Conservation (phyloP, 2,888 invertebrate genomes). For the Xylota sylvarum region DNA sequence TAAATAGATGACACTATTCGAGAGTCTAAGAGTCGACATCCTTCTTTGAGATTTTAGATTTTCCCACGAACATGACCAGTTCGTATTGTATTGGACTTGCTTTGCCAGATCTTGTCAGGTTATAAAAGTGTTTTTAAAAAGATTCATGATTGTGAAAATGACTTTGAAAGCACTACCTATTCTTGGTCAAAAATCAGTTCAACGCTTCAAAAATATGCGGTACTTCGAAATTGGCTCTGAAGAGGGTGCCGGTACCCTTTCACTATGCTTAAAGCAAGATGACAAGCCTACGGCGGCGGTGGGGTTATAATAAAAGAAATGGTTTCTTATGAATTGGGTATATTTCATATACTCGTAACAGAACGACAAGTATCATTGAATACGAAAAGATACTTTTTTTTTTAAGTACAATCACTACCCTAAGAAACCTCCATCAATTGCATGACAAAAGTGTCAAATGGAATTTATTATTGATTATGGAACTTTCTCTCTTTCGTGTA, state of each 20-base stretch:
- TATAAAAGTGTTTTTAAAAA: no score
- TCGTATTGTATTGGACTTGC: no score
- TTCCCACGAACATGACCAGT: no score
- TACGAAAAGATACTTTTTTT: neutral
- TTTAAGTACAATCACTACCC: neutral
- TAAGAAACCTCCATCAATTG: slow-evolving; percentile 15
- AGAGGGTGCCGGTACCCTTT: neutral
- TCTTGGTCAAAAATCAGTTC: no score
- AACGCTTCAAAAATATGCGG: neutral
- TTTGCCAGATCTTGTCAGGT: no score
- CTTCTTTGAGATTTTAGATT: no score
- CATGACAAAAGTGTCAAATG: slow-evolving; percentile 43
- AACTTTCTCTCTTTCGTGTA: slow-evolving; percentile 48
- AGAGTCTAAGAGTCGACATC: no score
- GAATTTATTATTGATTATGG: slow-evolving; percentile 34
- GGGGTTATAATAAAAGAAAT: neutral
- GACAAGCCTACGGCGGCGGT: neutral
- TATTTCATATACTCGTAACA: neutral
- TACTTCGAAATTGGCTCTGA: neutral
- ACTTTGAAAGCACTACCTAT: no score
- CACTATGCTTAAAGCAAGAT: neutral
- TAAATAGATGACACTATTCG: no score
- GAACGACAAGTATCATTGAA: neutral
- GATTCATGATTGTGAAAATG: no score
- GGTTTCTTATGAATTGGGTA: neutral